Base-by-base conservation (phyloP, 2,113 vertebrate genomes). In the Chaetodon auriga region DNA sequence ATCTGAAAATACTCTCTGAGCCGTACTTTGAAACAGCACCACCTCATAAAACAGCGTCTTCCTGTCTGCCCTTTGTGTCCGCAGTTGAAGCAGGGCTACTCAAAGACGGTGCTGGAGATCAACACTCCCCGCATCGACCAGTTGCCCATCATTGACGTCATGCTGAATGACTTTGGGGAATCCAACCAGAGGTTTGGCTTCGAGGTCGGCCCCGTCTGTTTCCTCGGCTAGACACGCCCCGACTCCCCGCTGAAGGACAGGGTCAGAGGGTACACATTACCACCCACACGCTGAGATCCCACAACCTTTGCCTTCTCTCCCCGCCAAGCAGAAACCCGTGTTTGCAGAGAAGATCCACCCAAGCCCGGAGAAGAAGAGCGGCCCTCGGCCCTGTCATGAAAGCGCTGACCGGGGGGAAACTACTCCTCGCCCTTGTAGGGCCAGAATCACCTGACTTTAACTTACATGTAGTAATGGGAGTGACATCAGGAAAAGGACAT, bases 91-190 rank as follows among this genome's bases (percentile, higher is more conserved):
- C 97, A 97, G 95, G 97, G 98, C 80, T 98, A 97, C 48, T 96
- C 94, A 69, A 97, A 96, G 94, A 97, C 98, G 0, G 96, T 99
- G 91, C 89, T 99, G 77, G 98, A 99, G 96, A 97, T 99, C 94
- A 97, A 97, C 92, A 99, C 98, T 14, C 98, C 97, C n/a, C 98
- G 97, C 94, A 97, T 99, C 87, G 97, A 99, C 92, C 98, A 99
- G 95, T 94, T 99, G 75, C 98, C 98, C 84, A 96, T 99, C 88
- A 97, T 99, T 70, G 98, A 99, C 86, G 96, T 99, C 91, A 99
- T 99, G 98, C 96, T 99, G 92, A 99, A 97, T 96, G 98, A 99
- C 96, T 99, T 99, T 95, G 98, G 98, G 80, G 97, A 98, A 75
- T 96, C 97, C 88, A 98, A 97, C 94, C 98, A 99, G 95, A 97